These are phyloP conservation scores for Esperia sulphurella DNA, from an alignment of 2,888 invertebrate genomes.

Conservation along the genomic window DNA sequence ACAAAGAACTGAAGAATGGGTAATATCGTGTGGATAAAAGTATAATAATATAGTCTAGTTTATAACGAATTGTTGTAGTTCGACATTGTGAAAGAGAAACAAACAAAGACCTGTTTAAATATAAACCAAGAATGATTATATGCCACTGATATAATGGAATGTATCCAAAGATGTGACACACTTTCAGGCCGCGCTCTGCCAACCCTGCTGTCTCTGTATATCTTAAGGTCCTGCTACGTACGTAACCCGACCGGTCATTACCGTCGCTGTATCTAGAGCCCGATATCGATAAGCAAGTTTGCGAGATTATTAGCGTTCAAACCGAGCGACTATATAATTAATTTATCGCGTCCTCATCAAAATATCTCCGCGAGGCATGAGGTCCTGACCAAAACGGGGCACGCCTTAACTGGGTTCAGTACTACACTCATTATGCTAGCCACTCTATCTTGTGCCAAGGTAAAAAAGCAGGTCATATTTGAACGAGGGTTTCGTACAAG, in stretches of 20 bases:
- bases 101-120: too few relatives aligned
- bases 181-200: too few relatives aligned
- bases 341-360: conserved; percentile 68
- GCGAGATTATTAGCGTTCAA: conserved; percentile 47
- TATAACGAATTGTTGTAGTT: too few relatives aligned
- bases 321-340: conserved; percentile 52
- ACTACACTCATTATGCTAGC: conserved; percentile 13
- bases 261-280: conserved; percentile 36
- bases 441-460: conserved; percentile 7
- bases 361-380: conserved; percentile 59
- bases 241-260: conserved; percentile 29
- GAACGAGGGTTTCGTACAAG: background rate
- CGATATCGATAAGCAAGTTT: conserved; percentile 54
- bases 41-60: too few relatives aligned
- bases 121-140: too few relatives aligned
- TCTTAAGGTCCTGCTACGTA: conserved; percentile 7
- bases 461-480: conserved; percentile 1
- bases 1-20: too few relatives aligned
- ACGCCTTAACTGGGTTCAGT: conserved; percentile 23
- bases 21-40: too few relatives aligned
- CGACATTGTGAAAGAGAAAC: too few relatives aligned
- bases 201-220: too few relatives aligned
- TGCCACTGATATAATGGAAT: too few relatives aligned
- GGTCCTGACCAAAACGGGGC: conserved; percentile 44
- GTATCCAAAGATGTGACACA: too few relatives aligned